phyloP scores from a whole-genome alignment of 2,888 invertebrate species.

The Agrilus cyanescens region DNA sequence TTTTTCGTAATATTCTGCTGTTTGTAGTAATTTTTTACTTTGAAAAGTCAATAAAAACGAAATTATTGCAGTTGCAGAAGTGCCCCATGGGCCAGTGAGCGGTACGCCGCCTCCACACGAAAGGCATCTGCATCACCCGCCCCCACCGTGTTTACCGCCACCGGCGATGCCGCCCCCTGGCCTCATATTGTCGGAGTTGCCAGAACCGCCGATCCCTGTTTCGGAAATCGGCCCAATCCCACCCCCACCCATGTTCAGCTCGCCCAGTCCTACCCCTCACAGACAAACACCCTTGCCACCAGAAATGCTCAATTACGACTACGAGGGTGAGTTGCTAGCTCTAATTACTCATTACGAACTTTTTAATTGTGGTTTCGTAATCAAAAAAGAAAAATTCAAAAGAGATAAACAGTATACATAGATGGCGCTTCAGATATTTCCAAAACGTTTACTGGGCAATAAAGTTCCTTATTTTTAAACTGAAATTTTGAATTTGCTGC shows the following conservation, averaged over 20 bases:
- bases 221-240: slow-evolving; percentile 77
- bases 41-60: too few species aligned
- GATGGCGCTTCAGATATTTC: too few species aligned
- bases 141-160: slow-evolving; percentile 24
- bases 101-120: slow-evolving; percentile 35
- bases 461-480: too few species aligned
- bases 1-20: too few species aligned
- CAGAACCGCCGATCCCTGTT: slow-evolving; percentile 83
- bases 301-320: slow-evolving; percentile 43
- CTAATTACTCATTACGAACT: neutral
- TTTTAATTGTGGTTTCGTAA: neutral
- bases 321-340: slow-evolving; percentile 43
- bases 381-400: too few species aligned
- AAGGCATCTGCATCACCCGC: slow-evolving; percentile 24
- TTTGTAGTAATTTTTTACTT: too few species aligned
- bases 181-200: slow-evolving; percentile 73
- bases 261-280: slow-evolving; percentile 62
- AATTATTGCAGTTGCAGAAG: slow-evolving; percentile 45
- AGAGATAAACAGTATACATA: too few species aligned
- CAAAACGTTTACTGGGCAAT: too few species aligned
- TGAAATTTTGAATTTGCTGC: too few species aligned
- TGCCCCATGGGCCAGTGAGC: slow-evolving; percentile 34
- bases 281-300: slow-evolving; percentile 35
- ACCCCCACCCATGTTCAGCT: slow-evolving; percentile 92
- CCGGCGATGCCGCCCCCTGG: slow-evolving; percentile 19